Base-by-base conservation (phyloP, 2,888 invertebrate species). In the Idaea biselata region DNA sequence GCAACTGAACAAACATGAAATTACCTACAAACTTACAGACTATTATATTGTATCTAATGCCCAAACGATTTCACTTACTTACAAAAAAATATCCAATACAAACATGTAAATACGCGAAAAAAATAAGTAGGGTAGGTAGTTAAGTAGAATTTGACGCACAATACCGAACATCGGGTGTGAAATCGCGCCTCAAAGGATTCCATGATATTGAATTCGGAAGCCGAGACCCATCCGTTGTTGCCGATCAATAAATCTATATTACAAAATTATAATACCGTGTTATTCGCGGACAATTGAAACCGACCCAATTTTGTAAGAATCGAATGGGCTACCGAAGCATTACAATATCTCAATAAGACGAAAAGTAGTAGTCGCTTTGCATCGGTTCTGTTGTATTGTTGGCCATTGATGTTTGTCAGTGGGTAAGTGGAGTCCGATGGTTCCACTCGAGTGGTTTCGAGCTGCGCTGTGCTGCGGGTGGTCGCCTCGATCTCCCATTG, bases 391-490 rank as follows among this genome's bases (percentile, higher is more conserved):
- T 81, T 79, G 74, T 72, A 72, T 73, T 71, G 73, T 72, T 78
- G 74, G 79, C 83, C 83, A 85, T 86, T 86, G 87, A 86, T 84
- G 78, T 79, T 84, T 84, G 82, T 44, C 44, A 44, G 44, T 80
- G 73, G 77, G 83, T 81, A 81, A 75, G 76, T 68, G 68, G 65
- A 69, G 69, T 73, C 69, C 73, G 76, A 73, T 65, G 71, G 76
- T 88, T 88, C 83, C 89, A 86, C 79, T 85, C 80, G 87, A 91
- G 84, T 86, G 82, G 75, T 63, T 74, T 63, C 78, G 82, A 84
- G 80, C 77, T 77, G n/a, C 65, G 62, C 73, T 68, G 74, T 75
- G 64, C 87, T 79, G 84, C 88, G 91, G 91, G 89, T 89, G 91
- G 89, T 86, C 89, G 80, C 60, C 60, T 16, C 63, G 60, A 68